Evolutionary conservation across 2,888 invertebrate species (phyloP), one percentile per base, ranked within the genome.

Genomic region (Epinotia nisella): DNA sequence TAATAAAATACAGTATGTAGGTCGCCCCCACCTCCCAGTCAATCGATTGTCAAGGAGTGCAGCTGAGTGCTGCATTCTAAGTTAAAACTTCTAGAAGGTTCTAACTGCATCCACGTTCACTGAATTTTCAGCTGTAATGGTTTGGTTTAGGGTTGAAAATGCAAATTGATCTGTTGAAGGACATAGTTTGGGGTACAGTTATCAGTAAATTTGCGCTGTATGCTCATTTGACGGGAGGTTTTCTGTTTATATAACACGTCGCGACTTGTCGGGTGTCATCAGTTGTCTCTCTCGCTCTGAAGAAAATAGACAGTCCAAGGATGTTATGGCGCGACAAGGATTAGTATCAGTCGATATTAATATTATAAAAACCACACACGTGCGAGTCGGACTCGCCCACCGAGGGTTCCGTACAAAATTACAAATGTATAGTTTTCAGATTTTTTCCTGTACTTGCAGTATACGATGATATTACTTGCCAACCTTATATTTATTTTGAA

Each of bases 21-120:
- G 93, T 92, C 92, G 56, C 56, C 66, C 13, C 66, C 66, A 41
- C 55, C 61, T 75, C 76, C 77, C 93, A 49, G 93, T 94, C 94
- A 94, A 94, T 94, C 94, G 94, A 94, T 94, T 94, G 92, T 92
- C 92, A 92, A 92, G 90, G 88, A 89, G 90, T 88, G 90, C 89
- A 88, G 81, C 71, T 76, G 67, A 75, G 78, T 56, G 77, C 78
- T 79, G 78, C 79, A 78, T 76, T 78, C 75, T 76, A 21, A 66
- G n/a, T 41, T 66, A 0, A n/a, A n/a, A 21, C 21, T 66, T 41
- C 66, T 41, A 56, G 21, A 66, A 53, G n/a, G n/a, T 55, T 21
- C 19, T 66, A 53, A n/a, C 4, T 21, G 21, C 39, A 2, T 66
- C 4, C 24, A 11, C 21, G 41, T 56, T 41, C 15, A n/a, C n/a